A percentile compares a stretch with the other conserved stretches of the same genome.
These are phyloP conservation scores for Falco punctatus DNA, from an alignment of 2,113 vertebrate species.

Conservation along the genomic window DNA sequence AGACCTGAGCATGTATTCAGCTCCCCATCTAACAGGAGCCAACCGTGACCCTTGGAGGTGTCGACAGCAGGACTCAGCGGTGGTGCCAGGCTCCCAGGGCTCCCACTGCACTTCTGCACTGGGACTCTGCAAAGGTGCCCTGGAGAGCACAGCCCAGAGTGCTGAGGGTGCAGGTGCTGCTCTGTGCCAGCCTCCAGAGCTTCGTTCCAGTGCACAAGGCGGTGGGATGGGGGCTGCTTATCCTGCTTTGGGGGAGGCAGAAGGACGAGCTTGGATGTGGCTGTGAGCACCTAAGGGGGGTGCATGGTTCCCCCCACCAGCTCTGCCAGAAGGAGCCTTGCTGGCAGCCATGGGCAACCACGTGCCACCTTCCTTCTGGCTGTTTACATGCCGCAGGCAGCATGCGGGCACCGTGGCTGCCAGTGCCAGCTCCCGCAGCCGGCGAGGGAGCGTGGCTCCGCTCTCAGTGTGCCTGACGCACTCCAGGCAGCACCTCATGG, in stretches of 20 bases:
- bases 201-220: neutral
- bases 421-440: neutral
- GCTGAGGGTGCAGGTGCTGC: neutral
- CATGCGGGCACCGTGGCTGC: accelerated
- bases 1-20: neutral
- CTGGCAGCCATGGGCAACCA: neutral
- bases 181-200: neutral
- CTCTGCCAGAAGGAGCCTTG: neutral
- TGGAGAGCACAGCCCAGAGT: neutral
- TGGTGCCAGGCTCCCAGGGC: neutral
- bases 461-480: neutral
- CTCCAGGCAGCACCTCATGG: accelerated
- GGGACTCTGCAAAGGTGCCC: neutral
- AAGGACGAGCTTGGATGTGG: accelerated
- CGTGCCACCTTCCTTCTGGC: neutral
- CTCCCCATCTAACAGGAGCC: neutral
- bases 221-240: neutral
- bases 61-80: accelerated
- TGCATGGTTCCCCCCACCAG: accelerated
- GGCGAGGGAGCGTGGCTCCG: accelerated
- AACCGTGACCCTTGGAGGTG: neutral
- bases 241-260: neutral
- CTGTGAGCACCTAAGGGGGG: neutral
- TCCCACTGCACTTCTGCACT: accelerated
- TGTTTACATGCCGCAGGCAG: neutral